Conservation (phyloP, 1,140 invertebrate genomes). For the Apolygus lucorum region DNA sequence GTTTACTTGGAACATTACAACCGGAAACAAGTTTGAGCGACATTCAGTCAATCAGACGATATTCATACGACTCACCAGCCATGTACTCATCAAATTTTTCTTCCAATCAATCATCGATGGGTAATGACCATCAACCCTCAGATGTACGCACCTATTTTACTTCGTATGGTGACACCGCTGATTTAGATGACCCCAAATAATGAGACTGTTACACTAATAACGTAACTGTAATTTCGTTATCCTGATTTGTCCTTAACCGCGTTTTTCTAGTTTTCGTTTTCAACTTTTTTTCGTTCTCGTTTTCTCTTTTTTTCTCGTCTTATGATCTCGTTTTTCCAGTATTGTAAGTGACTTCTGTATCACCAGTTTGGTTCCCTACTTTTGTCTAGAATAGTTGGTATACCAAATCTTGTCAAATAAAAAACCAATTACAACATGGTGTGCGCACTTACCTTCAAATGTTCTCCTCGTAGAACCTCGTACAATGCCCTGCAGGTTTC, state of each 20-base stretch:
- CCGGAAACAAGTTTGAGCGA: not conserved
- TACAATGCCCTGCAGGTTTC: too few species aligned
- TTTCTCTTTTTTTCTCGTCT: not conserved
- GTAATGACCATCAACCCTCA: not conserved
- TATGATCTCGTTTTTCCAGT: slow-evolving; percentile 1
- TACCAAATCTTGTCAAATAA: too few species aligned
- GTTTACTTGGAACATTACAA: slow-evolving; percentile 1
- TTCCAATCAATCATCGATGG: not conserved
- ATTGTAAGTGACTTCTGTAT: slow-evolving; percentile 1
- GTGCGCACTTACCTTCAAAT: too few species aligned
- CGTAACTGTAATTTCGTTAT: not conserved
- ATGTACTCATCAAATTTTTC: not conserved
- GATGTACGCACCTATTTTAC: not conserved
- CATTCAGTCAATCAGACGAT: not conserved
- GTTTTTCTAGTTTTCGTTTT: slow-evolving; percentile 1
- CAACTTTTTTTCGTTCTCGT: slow-evolving; percentile 1
- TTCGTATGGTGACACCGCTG: not conserved
- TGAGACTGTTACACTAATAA: not conserved
- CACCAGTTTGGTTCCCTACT: too few species aligned
- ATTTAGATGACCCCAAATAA: not conserved
- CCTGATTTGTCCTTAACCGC: not conserved
- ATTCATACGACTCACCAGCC: not conserved
- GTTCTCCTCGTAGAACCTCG: too few species aligned
- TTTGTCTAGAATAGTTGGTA: too few species aligned
- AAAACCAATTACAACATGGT: too few species aligned